Evolutionary conservation across 1,140 invertebrate genomes (phyloP).

Genomic region (Diorhabda elongata): DNA sequence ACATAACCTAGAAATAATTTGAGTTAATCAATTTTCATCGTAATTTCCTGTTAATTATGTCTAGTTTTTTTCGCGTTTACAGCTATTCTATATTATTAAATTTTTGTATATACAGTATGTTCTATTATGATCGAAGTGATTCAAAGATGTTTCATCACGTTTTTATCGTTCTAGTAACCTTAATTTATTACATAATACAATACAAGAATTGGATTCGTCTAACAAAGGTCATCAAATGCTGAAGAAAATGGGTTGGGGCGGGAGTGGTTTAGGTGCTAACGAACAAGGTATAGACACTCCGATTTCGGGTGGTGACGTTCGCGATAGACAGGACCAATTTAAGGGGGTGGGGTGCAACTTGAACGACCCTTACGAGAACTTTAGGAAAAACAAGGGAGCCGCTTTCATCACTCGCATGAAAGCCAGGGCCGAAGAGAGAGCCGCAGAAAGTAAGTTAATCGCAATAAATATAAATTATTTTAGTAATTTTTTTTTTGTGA

Average conservation of each 20-base stretch:
- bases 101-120: too few relatives aligned
- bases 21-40: too few relatives aligned
- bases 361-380: constrained; percentile 95
- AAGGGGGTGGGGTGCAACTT: constrained; percentile 88
- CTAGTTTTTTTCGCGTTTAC: too few relatives aligned
- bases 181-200: constrained; percentile 33
- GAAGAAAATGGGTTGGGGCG: constrained; percentile 92
- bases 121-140: too few relatives aligned
- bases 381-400: constrained; percentile 93
- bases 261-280: constrained; percentile 79
- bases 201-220: constrained; percentile 67
- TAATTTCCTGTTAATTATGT: too few relatives aligned
- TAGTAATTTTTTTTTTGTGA: not conserved
- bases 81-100: too few relatives aligned
- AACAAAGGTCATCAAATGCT: constrained; percentile 96
- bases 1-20: too few relatives aligned
- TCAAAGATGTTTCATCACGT: constrained; percentile 1
- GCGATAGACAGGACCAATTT: constrained; percentile 87
- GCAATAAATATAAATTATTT: not conserved
- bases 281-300: constrained; percentile 94
- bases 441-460: constrained; percentile 50
- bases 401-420: constrained; percentile 96
- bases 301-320: constrained; percentile 84
- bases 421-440: constrained; percentile 79
- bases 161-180: constrained; percentile 26